A percentile compares a stretch with the other conserved stretches of the same genome.
phyloP scores from a whole-genome alignment of 1,140 invertebrate species.

The Drosophila leontia region DNA sequence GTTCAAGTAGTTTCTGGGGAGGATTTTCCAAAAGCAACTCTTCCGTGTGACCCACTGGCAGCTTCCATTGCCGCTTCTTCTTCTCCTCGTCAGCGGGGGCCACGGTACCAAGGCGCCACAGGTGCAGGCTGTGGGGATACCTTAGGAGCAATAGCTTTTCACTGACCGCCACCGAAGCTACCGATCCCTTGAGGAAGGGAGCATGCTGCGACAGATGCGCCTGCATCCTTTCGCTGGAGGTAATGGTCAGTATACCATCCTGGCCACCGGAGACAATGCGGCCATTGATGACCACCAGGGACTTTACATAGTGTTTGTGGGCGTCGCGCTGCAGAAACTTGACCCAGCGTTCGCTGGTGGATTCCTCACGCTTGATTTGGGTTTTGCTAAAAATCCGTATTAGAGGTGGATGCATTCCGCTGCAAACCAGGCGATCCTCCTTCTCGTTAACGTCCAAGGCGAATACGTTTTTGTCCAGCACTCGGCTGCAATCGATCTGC shows the following conservation, averaged over 20 bases:
- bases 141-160: constrained; percentile 89
- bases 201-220: constrained; percentile 90
- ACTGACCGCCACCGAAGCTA: constrained; percentile 87
- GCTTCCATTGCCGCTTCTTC: not conserved
- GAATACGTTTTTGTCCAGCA: constrained; percentile 92
- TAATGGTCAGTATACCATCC: constrained; percentile 91
- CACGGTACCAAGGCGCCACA: constrained; percentile 88
- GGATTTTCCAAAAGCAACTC: constrained; percentile 76
- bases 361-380: constrained; percentile 87
- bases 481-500: constrained; percentile 90
- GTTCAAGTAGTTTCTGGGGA: constrained; percentile 89
- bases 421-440: constrained; percentile 90
- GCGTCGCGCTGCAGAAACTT: constrained; percentile 91
- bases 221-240: constrained; percentile 85
- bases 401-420: constrained; percentile 91
- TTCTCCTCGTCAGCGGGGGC: constrained; percentile 11
- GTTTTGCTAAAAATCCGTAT: constrained; percentile 90
- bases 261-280: constrained; percentile 92
- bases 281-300: constrained; percentile 87
- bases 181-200: constrained; percentile 88
- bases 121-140: constrained; percentile 88
- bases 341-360: constrained; percentile 89
- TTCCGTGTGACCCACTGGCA: constrained; percentile 18
- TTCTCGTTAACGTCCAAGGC: constrained; percentile 90
- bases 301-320: constrained; percentile 93